Conservation (phyloP, 2,113 vertebrate species). For the Gallinago paraguaiae region DNA sequence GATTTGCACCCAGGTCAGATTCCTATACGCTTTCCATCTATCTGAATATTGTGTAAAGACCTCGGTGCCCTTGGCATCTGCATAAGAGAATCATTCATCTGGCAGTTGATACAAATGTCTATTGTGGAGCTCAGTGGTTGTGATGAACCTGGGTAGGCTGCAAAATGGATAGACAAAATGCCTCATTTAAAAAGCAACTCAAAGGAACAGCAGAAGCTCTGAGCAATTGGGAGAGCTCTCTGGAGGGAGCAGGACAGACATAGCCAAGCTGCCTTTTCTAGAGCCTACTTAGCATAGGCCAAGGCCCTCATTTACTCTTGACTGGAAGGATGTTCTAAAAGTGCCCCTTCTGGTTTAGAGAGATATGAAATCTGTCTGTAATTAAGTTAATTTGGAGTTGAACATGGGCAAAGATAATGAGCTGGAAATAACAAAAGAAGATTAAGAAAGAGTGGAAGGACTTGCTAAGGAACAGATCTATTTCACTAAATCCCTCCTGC, state of each 20-base stretch:
- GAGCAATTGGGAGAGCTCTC: neutral
- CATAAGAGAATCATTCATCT: neutral
- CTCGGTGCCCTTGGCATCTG: neutral
- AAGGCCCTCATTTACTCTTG: neutral
- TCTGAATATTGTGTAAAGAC: neutral
- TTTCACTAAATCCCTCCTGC: neutral
- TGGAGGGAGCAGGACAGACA: neutral
- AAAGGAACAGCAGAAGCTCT: neutral
- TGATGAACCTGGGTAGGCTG: neutral
- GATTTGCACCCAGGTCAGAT: neutral
- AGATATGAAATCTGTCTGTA: conserved; percentile 60
- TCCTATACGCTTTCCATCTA: neutral
- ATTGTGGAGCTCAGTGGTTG: neutral
- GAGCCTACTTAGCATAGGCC: neutral
- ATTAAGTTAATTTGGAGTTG: conserved; percentile 68
- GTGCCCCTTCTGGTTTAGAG: conserved; percentile 47
- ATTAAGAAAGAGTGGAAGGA: neutral
- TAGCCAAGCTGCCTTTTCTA: neutral
- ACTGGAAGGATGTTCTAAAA: conserved; percentile 55
- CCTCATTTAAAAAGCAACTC: neutral
- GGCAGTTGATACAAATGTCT: neutral
- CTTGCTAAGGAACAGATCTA: conserved; percentile 56
- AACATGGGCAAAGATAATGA: conserved; percentile 60
- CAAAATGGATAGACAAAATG: neutral
- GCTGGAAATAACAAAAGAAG: conserved; percentile 57